phyloP scores from a whole-genome alignment of 1,140 invertebrate species.

The Sycophaga agraensis region DNA sequence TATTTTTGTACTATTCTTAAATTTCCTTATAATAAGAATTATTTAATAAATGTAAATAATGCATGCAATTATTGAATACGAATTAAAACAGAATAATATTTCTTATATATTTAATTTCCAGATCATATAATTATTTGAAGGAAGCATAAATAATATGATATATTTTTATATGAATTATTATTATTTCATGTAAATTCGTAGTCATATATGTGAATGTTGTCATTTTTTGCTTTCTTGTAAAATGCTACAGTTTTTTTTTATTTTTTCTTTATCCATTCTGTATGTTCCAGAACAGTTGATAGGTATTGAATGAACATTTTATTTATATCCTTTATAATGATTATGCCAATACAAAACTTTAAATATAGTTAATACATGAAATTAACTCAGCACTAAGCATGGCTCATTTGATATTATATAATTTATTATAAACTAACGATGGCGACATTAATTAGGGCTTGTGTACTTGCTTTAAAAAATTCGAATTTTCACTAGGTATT shows the following conservation, averaged over 20 bases:
- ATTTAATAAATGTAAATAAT: too few relatives aligned
- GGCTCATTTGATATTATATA: slow-evolving; percentile 6
- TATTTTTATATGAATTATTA: too few relatives aligned
- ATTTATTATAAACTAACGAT: slow-evolving; percentile 13
- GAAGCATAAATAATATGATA: too few relatives aligned
- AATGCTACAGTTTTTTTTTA: slow-evolving; percentile 31
- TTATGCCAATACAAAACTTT: slow-evolving; percentile 13
- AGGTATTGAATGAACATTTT: slow-evolving; percentile 30
- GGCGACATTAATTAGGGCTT: slow-evolving; percentile 15
- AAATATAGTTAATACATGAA: slow-evolving; percentile 29
- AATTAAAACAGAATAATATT: not conserved
- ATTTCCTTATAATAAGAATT: too few relatives aligned
- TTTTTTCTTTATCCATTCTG: slow-evolving; percentile 53
- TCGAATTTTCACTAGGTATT: not conserved
- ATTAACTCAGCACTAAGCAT: slow-evolving; percentile 20
- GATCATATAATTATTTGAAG: not conserved
- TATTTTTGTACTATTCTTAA: not conserved
- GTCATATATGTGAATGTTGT: too few relatives aligned
- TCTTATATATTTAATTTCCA: not conserved
- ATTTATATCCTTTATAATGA: slow-evolving; percentile 31
- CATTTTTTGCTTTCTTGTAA: too few relatives aligned
- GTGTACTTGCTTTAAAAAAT: not conserved
- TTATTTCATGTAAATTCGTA: not conserved
- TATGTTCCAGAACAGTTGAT: slow-evolving; percentile 38
- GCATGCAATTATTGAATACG: not conserved